Evolutionary conservation across 2,797 vertebrate genomes (phyloP), one percentile per base, ranked within the genome.

Genomic region (Discoglossus pictus): DNA sequence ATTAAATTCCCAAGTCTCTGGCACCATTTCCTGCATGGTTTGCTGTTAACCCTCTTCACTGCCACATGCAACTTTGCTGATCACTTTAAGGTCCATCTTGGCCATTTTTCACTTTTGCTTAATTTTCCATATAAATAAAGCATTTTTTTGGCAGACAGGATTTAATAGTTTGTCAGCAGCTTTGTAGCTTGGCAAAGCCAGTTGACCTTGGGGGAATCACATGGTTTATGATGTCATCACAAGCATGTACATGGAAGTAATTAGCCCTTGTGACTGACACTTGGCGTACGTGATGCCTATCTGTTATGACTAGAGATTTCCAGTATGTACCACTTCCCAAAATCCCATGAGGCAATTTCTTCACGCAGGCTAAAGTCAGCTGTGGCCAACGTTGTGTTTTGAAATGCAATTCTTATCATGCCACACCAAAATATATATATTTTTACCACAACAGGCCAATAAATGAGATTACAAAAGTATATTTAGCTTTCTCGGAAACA

Each of bases 1-100:
- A 71, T 71, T 71, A 71, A 43, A 71, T 71, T 71, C 53, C 68
- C 68, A 44, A 64, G 61, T 64, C 68, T 58, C 68, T 59, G 53
- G 53, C 68, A 71, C 68, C 61, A 50, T 65, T 71, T 71, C 68
- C 61, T 71, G 61, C 36, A 59, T 18, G 10, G 46, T 20, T 55
- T 65, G 59, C 17, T 56, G 31, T 52, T 27, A 20, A 62, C 17
- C 52, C 53, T n/a, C 20, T 70, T 58, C 59, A 34, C 43, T 44
- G 60, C 68, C 52, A 50, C 40, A 43, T 35, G 35, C 60, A 51
- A 23, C 42, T 42, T 46, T 54, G 58, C 61, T 16, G n/a, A n/a
- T n/a, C n/a, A n/a, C n/a, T n/a, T n/a, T n/a, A n/a, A n/a, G n/a
- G n/a, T n/a, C n/a, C n/a, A n/a, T n/a, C n/a, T n/a, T n/a, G n/a